Evolutionary conservation across 2,113 vertebrate genomes (phyloP), one percentile per base, ranked within the genome.

Genomic region (Etia nguti): DNA sequence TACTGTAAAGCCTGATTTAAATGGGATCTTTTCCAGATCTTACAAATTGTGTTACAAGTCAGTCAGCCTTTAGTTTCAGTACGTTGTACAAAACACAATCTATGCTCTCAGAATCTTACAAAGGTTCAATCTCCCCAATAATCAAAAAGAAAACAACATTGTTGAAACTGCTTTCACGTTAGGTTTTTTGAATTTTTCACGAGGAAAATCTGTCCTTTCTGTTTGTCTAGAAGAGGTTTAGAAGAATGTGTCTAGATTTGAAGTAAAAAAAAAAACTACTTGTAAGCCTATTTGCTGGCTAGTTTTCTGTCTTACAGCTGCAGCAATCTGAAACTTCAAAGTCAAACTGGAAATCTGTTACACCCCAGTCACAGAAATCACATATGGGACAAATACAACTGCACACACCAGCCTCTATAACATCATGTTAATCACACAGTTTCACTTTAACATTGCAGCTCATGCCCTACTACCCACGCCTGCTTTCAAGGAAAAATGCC

Each of bases 111-210:
- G 4, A 46, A 7, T 48, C 41, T 20, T 75, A 75, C 6, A 20
- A 75, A 75, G 24, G 29, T 75, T 75, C 10, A 11, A 20, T 29
- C 68, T 48, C 41, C 15, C 68, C 68, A 75, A 48, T 1, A 29
- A 31, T 75, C 10, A 50, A 18, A 31, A 2, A 75, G 24, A 75
- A 75, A 50, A 31, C 16, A 29, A 75, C 24, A 75, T 3, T 18
- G 24, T 75, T 29, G 0, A 48, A 48, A 29, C 16, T 29, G 4
- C 43, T 75, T 75, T 75, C 10, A 43, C 24, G 10, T 48, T 11
- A 5, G 0, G 24, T 18, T 75, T 3, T 48, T 0, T 16, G 4
- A 26, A 24, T 26, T 73, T 26, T 46, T 46, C 13, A 10, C 22
- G 0, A 18, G 68, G 3, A 26, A 46, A 46, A 46, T 46, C 22